Percentiles rank a stretch among this genome's conserved stretches.
Conservation (phyloP, 2,888 invertebrate genomes). For the Lamproptera curius region DNA sequence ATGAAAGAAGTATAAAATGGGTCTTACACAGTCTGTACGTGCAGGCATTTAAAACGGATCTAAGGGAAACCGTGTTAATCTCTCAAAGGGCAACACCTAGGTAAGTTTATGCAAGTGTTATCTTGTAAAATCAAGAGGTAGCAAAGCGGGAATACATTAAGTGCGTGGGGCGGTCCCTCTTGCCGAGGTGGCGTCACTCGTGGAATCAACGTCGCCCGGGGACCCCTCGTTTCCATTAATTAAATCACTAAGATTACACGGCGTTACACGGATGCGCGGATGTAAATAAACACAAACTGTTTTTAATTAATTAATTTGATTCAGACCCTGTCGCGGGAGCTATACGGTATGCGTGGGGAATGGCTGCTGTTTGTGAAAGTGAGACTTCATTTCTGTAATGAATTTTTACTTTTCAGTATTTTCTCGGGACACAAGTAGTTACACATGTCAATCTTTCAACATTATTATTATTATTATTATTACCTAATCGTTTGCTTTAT, state of each 20-base stretch:
- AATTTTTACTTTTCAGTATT: too few species aligned
- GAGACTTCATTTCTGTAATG: too few species aligned
- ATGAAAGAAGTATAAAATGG: too few species aligned
- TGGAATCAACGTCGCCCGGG: slow-evolving; percentile 61
- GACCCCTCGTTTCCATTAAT: slow-evolving; percentile 50
- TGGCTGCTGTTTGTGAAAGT: background rate
- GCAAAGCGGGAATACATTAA: slow-evolving; percentile 13
- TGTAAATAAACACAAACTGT: slow-evolving; percentile 15
- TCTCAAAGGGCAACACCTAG: slow-evolving; percentile 3
- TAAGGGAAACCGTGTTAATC: too few species aligned
- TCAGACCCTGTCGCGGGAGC: slow-evolving; percentile 28
- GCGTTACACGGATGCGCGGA: slow-evolving; percentile 37
- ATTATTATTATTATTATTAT: too few species aligned
- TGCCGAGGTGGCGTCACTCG: slow-evolving; percentile 55
- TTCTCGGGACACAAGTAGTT: too few species aligned
- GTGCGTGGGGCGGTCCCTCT: slow-evolving; percentile 27
- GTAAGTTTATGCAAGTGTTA: background rate
- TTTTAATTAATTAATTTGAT: slow-evolving; percentile 37
- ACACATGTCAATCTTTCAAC: too few species aligned
- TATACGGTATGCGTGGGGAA: background rate
- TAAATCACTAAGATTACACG: slow-evolving; percentile 58
- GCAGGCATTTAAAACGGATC: too few species aligned
- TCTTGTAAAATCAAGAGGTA: slow-evolving; percentile 13
- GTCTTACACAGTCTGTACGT: too few species aligned
- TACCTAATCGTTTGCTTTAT: too few species aligned